Evolutionary conservation across 1,140 invertebrate genomes (phyloP).

Genomic region (Oedothorax gibbosus): DNA sequence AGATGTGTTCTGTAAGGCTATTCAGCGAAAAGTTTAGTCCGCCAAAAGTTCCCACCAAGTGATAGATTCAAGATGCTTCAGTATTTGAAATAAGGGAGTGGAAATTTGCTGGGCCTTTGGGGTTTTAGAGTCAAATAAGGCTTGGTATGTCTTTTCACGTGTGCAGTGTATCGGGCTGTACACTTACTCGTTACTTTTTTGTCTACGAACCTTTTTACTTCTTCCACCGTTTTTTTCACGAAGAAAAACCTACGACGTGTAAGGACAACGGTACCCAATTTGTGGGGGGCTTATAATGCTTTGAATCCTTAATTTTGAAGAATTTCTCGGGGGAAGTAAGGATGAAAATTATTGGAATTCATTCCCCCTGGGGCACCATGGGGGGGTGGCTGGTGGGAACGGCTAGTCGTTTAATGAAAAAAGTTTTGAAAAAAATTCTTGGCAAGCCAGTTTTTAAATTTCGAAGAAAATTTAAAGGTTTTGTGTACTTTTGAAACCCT

Average conservation of each 20-base stretch:
- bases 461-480: slow-evolving; percentile 10
- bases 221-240: slow-evolving; percentile 68
- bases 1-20: slow-evolving; percentile 6
- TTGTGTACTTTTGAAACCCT: slow-evolving; percentile 30
- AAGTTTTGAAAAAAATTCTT: slow-evolving; percentile 20
- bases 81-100: slow-evolving; percentile 66
- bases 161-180: slow-evolving; percentile 37
- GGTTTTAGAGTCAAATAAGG: slow-evolving; percentile 59
- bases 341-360: slow-evolving; percentile 18
- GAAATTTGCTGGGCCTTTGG: slow-evolving; percentile 66
- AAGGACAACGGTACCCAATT: slow-evolving; percentile 69
- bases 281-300: slow-evolving; percentile 61
- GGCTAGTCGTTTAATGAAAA: not conserved
- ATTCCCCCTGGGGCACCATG: slow-evolving; percentile 12
- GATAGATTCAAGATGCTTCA: slow-evolving; percentile 63
- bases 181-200: slow-evolving; percentile 66
- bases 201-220: slow-evolving; percentile 67
- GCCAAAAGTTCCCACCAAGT: slow-evolving; percentile 58
- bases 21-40: slow-evolving; percentile 11
- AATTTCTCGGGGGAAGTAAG: not conserved
- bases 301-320: not conserved
- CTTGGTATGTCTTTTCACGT: slow-evolving; percentile 43
- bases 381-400: slow-evolving; percentile 4
- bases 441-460: slow-evolving; percentile 10
- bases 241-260: slow-evolving; percentile 63